Conservation (phyloP, 2,797 vertebrate genomes). For the Hemitrygon akajei region DNA sequence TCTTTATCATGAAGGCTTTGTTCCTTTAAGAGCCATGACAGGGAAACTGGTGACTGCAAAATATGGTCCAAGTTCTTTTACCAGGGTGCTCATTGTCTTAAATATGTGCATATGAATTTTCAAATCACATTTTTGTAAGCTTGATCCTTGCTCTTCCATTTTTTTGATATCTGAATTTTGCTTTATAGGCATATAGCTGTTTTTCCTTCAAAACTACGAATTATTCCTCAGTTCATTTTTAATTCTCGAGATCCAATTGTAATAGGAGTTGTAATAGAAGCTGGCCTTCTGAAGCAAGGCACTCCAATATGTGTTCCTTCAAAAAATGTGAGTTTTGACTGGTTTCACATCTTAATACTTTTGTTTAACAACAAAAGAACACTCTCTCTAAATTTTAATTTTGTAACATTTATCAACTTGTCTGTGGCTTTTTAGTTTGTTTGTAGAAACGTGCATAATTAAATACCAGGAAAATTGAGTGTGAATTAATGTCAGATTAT, state of each 20-base stretch:
- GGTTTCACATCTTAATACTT: background rate
- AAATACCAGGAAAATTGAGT: too few relatives aligned
- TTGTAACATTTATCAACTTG: background rate
- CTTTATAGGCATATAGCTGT: slow-evolving; percentile 78
- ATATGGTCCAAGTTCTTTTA: background rate
- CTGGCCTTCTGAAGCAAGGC: slow-evolving; percentile 80
- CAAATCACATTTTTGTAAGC: background rate
- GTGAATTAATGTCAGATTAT: too few relatives aligned
- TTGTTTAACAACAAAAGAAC: background rate
- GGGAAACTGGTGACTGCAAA: background rate
- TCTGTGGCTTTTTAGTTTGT: background rate
- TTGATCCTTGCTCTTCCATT: background rate
- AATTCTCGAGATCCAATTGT: slow-evolving; percentile 97
- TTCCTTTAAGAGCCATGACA: background rate
- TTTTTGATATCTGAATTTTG: background rate
- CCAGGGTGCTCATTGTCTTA: slow-evolving; percentile 26
- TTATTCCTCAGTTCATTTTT: slow-evolving; percentile 97
- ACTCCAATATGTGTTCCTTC: slow-evolving; percentile 90
- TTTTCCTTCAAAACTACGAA: slow-evolving; percentile 85
- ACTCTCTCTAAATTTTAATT: background rate
- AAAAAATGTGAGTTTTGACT: slow-evolving; percentile 75
- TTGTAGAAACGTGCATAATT: too few relatives aligned
- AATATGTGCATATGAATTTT: background rate
- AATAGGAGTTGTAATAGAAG: slow-evolving; percentile 83
- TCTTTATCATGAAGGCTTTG: background rate